phyloP scores from a whole-genome alignment of 2,797 vertebrate genomes.

The Pelochelys cantorii region DNA sequence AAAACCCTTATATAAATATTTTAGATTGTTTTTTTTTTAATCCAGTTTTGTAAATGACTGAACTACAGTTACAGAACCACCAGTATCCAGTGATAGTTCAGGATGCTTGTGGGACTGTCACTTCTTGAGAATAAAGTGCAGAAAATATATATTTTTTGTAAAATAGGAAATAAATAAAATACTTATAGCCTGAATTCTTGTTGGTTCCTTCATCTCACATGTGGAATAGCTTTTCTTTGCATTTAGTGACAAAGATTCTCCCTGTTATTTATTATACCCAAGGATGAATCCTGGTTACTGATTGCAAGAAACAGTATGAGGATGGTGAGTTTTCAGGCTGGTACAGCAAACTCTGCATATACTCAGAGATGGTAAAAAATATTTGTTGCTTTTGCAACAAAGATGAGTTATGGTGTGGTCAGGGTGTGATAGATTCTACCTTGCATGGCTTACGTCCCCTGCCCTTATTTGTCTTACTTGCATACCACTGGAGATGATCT shows the following conservation, averaged over 20 bases:
- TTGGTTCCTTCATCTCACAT: not conserved
- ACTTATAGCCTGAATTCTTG: not conserved
- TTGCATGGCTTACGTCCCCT: not conserved
- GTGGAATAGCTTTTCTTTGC: slow-evolving; percentile 64
- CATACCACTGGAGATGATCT: not conserved
- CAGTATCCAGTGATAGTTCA: not conserved
- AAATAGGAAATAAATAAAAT: not conserved
- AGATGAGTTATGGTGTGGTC: not conserved
- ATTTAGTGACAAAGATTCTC: slow-evolving; percentile 71
- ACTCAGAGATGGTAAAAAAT: not conserved
- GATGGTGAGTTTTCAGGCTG: not conserved
- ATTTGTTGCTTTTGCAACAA: not conserved
- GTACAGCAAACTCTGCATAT: not conserved
- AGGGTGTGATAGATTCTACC: not conserved
- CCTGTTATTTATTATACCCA: slow-evolving; percentile 72
- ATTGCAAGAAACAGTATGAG: slow-evolving; percentile 65
- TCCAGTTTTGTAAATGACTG: not conserved
- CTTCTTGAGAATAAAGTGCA: not conserved
- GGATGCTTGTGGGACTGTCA: not conserved
- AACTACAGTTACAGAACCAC: not conserved
- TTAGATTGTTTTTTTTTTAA: not conserved
- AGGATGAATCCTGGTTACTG: slow-evolving; percentile 88
- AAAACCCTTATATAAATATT: not conserved
- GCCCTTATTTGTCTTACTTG: not conserved
- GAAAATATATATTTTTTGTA: not conserved